phyloP scores from a whole-genome alignment of 2,888 invertebrate species.

The Stenodema calcarata region DNA sequence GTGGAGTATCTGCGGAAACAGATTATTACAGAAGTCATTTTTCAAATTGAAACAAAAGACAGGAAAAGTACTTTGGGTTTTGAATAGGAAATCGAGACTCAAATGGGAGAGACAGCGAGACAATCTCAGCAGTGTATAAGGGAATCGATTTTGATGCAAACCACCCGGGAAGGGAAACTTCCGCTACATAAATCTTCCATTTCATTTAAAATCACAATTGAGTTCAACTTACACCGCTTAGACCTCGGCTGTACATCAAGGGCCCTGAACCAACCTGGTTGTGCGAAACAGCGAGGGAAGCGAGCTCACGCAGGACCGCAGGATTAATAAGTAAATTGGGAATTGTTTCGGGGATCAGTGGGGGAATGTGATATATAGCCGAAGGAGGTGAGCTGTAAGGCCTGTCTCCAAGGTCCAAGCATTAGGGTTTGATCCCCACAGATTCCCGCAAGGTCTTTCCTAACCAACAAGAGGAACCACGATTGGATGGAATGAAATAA shows the following conservation, averaged over 20 bases:
- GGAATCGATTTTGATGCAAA: not conserved
- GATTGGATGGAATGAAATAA: not conserved
- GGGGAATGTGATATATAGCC: not conserved
- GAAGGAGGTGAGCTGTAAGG: not conserved
- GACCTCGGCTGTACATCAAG: not conserved
- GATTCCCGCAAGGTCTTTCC: not conserved
- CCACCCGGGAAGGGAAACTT: not conserved
- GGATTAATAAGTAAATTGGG: conserved; percentile 27
- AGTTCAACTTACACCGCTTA: not conserved
- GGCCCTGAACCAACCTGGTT: not conserved
- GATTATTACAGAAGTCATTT: too few species aligned
- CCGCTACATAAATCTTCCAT: not conserved
- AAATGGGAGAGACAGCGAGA: not conserved
- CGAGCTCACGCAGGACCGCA: not conserved
- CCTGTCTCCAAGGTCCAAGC: not conserved
- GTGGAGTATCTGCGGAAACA: too few species aligned
- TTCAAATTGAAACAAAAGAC: too few species aligned
- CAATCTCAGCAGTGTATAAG: not conserved
- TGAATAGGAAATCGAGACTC: not conserved
- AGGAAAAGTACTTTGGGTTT: not conserved
- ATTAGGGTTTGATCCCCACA: not conserved
- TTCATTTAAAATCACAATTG: not conserved
- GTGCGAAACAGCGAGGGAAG: not conserved
- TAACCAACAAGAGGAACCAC: not conserved
- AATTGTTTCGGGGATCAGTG: conserved; percentile 18